Evolutionary conservation across 2,888 invertebrate genomes (phyloP), one percentile per base, ranked within the genome.

Genomic region (Graphium colonna): DNA sequence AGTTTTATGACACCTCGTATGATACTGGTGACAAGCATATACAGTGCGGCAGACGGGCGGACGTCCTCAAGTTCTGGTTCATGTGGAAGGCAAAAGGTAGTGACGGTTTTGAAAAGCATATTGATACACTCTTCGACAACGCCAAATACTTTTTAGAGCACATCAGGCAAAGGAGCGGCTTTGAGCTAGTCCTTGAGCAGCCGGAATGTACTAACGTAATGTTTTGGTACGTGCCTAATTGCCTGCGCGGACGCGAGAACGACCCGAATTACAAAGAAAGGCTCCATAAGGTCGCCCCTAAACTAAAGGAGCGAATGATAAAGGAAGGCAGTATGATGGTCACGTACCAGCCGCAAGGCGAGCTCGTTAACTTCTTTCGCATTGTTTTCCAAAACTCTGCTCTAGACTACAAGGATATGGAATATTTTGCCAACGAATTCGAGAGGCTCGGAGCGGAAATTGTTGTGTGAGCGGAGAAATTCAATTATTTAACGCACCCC

Each of bases 41-140:
- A 38, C 98, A 99, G 76, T 99, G 98, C 75, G 98, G 98, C 0
- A 92, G 99, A 0, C 93, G 97, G 64, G 98, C 97, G 1, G 98
- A 99, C 76, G 96, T 98, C 8, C 92, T 98, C 58, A 99, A 99
- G 81, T 95, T 98, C 77, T 99, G 98, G 98, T 94, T 97, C 73
- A 97, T 98, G 97, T 98, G 98, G 98, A 96, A 98, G 71, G 97
- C 98, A 3, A 98, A 98, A 81, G 96, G 96, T 0, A 93, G 93
- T 0, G 83, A 86, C 42, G 97, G 96, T 0, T 90, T 96, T 26
- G 94, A 95, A 65, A 91, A 91, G 51, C 96, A 96, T 71, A 91
- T 97, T 17, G 94, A 97, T 62, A 92, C 92, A 55, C 90, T 96
- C 0, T 96, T 96, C 71, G 93, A 94, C 54, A 93, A 94, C 70